Percentiles rank a stretch among this genome's conserved stretches.
These are phyloP conservation scores for Beroe ovata DNA, from an alignment of 37 sponge, comb jelly and placozoan species.

Conservation along the genomic window DNA sequence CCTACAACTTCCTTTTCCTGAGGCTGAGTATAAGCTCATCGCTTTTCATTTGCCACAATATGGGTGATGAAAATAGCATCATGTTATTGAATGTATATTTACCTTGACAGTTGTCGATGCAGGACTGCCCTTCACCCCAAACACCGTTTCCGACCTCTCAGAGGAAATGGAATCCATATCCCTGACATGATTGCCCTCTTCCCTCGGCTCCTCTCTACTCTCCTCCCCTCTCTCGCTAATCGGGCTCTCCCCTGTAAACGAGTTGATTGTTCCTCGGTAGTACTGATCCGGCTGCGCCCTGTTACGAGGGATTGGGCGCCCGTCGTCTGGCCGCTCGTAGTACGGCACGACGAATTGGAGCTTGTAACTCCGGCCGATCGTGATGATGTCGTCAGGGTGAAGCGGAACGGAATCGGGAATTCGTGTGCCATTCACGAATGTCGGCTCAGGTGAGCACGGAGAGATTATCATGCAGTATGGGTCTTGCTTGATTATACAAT, in stretches of 20 bases:
- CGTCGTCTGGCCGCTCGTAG: conserved; percentile 41
- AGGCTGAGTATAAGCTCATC: neutral
- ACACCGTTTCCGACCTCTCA: conserved; percentile 49
- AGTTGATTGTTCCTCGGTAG: conserved; percentile 31
- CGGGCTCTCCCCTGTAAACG: neutral
- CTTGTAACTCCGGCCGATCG: conserved; percentile 57
- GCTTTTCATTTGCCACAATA: no score
- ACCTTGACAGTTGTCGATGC: neutral
- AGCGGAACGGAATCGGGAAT: conserved; percentile 48
- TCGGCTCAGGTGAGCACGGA: conserved; percentile 43
- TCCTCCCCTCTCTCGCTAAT: neutral
- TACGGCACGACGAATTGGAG: conserved; percentile 61
- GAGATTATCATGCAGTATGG: conserved; percentile 50
- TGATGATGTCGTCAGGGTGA: conserved; percentile 63
- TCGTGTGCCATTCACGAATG: conserved; percentile 62
- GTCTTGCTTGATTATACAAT: conserved; percentile 47
- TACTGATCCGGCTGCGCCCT: conserved; percentile 52
- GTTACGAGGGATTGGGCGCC: neutral
- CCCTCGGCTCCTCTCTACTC: neutral
- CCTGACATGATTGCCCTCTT: neutral
- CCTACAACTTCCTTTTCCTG: neutral
- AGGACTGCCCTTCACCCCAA: conserved; percentile 50
- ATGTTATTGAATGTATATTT: no score
- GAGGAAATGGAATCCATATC: conserved; percentile 2
- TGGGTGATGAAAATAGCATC: no score